Conservation (phyloP, 2,888 invertebrate genomes). For the Silvanus unidentatus region DNA sequence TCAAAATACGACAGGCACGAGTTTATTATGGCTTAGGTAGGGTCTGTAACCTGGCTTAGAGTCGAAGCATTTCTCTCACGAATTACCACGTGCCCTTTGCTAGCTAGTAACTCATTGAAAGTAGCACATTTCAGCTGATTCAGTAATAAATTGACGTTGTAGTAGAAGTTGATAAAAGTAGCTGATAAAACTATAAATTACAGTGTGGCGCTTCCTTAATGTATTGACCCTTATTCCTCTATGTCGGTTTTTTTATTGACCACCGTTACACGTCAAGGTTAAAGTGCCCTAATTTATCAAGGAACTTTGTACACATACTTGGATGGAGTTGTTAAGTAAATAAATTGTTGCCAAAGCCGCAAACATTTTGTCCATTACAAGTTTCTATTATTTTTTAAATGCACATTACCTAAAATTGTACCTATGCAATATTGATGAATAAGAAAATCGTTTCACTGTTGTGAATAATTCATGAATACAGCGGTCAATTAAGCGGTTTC, state of each 20-base stretch:
- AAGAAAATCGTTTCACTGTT: no score
- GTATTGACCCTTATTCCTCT: constrained; percentile 20
- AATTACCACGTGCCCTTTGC: no score
- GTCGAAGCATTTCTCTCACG: no score
- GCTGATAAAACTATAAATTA: constrained; percentile 26
- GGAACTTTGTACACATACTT: neutral
- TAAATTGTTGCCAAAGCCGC: neutral
- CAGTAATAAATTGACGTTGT: constrained; percentile 21
- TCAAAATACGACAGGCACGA: neutral
- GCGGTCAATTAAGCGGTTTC: no score
- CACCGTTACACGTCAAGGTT: constrained; percentile 15
- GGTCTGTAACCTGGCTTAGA: no score
- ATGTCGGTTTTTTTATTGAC: constrained; percentile 22
- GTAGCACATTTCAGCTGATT: constrained; percentile 17
- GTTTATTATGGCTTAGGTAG: constrained; percentile 2
- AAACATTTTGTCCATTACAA: no score
- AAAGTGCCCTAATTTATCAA: constrained; percentile 14
- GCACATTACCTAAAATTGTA: no score
- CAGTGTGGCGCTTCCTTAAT: constrained; percentile 19
- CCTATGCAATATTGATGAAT: no score
- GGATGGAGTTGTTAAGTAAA: neutral
- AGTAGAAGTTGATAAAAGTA: constrained; percentile 20
- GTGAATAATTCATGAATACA: no score
- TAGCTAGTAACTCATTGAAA: neutral
- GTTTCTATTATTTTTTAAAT: no score